Evolutionary conservation across 2,113 vertebrate genomes (phyloP).

Genomic region (Nycticorax nycticorax): DNA sequence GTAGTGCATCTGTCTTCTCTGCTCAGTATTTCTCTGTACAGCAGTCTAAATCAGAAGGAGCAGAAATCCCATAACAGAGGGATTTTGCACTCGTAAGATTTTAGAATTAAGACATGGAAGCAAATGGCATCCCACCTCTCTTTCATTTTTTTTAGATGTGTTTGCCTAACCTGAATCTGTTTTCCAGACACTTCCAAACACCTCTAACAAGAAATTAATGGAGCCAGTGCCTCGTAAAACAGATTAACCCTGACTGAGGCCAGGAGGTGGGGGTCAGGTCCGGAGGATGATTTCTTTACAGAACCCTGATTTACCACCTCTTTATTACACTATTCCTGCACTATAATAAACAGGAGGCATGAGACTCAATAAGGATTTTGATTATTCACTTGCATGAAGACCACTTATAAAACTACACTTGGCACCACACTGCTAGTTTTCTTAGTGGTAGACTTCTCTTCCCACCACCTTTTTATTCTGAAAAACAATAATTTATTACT

Average conservation of each 20-base stretch:
- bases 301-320: neutral
- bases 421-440: neutral
- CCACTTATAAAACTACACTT: neutral
- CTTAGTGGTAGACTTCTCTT: neutral
- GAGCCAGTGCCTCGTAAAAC: neutral
- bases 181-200: neutral
- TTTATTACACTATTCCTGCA: neutral
- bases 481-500: neutral
- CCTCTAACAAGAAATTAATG: neutral
- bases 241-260: neutral
- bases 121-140: neutral
- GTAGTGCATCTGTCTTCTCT: neutral
- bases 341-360: neutral
- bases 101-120: neutral
- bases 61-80: neutral
- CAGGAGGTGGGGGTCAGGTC: neutral
- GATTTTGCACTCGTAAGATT: neutral
- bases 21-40: neutral
- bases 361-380: neutral
- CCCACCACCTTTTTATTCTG: neutral
- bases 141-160: neutral
- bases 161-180: neutral
- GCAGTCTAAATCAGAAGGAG: neutral
- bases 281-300: neutral
- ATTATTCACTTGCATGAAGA: neutral